Evolutionary conservation across 2,888 invertebrate species (phyloP), one percentile per base, ranked within the genome.

Genomic region (Peribatodes rhomboidaria): DNA sequence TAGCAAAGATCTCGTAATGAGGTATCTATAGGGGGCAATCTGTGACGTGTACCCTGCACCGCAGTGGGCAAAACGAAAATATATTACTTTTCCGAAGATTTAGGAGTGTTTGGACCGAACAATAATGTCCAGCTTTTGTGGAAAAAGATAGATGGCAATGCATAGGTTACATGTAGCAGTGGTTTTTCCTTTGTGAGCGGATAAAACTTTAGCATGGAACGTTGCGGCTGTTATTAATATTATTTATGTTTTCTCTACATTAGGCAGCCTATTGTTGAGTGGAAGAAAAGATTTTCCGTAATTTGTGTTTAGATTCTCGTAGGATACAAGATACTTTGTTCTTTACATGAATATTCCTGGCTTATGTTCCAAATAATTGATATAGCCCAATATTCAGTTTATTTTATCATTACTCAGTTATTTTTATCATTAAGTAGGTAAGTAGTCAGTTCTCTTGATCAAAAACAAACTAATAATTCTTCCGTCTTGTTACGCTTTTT

Each of bases 91-190:
- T 89, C 89, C 90, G 90, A 92, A 94, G 93, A 94, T 94, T 94
- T 93, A 94, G 87, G 92, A 92, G 92, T 92, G 93, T 93, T 93
- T 93, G 93, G 93, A 94, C 93, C 94, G 92, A 92, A 93, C 94
- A 94, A 94, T 94, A 94, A 94, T 94, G 94, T 94, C 94, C 93
- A 87, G 93, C 93, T 93, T 94, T 94, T 94, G 94, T 94, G 91
- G 92, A 92, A 91, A 92, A 91, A 93, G 94, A 94, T 92, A 92
- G 87, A 94, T 93, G 91, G 92, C 89, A 85, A 88, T 92, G 93
- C 93, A 93, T 92, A 91, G 91, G 87, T 90, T 91, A 90, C 88
- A 89, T 86, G 82, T 84, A 88, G 84, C 87, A 85, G 86, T 86
- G 91, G 68, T 90, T 92, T 91, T 93, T 88, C 92, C 89, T 92